phyloP scores from a whole-genome alignment of 1,140 invertebrate species.

The Drosophila neocordata region DNA sequence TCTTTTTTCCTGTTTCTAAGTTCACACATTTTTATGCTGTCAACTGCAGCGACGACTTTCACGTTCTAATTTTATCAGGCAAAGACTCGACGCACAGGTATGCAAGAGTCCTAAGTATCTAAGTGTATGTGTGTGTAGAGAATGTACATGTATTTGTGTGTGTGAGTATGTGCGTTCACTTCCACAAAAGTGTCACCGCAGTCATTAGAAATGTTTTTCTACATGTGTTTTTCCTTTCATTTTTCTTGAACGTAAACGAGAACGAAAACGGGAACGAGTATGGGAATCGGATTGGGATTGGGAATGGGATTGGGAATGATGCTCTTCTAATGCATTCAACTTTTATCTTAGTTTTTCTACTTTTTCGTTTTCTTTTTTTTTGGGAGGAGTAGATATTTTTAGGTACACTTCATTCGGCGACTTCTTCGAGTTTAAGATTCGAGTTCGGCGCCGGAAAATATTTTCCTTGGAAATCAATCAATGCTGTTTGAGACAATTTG shows the following conservation, averaged over 20 bases:
- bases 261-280: conserved; percentile 8
- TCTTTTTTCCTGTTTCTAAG: conserved; percentile 69
- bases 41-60: conserved; percentile 71
- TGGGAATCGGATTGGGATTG: conserved; percentile 33
- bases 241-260: conserved; percentile 30
- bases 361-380: too few species aligned
- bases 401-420: conserved; percentile 43
- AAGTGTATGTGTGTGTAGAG: neutral
- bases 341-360: conserved; percentile 35
- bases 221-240: conserved; percentile 61
- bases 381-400: conserved; percentile 13
- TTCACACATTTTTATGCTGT: conserved; percentile 78
- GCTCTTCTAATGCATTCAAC: conserved; percentile 48
- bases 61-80: conserved; percentile 71
- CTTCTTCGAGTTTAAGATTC: too few species aligned
- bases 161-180: conserved; percentile 28
- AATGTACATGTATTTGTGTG: conserved; percentile 15
- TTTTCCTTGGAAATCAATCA: conserved; percentile 77
- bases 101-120: conserved; percentile 32
- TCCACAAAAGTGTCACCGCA: conserved; percentile 78
- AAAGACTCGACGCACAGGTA: conserved; percentile 59
- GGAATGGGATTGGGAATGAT: conserved; percentile 16
- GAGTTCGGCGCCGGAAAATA: too few species aligned
- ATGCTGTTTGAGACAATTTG: conserved; percentile 70
- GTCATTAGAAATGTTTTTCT: conserved; percentile 70